These are phyloP conservation scores for Calephelis nemesis DNA, from an alignment of 1,140 invertebrate species.

Conservation along the genomic window DNA sequence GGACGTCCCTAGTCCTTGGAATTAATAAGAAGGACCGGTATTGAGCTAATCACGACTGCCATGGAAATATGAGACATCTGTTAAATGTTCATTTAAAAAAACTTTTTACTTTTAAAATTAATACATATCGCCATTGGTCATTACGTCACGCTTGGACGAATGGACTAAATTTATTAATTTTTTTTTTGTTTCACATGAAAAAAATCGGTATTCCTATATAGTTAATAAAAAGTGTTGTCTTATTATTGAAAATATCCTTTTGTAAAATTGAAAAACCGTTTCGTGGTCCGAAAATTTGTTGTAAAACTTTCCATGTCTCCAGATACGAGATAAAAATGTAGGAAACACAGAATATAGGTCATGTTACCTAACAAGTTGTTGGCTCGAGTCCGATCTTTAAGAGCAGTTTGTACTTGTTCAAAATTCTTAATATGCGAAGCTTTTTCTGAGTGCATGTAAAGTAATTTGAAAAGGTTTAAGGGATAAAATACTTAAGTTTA, in stretches of 20 bases:
- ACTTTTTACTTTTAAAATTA: too few species aligned
- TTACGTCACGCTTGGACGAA: too few species aligned
- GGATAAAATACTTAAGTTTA: neutral
- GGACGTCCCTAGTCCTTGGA: conserved; percentile 21
- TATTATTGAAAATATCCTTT: too few species aligned
- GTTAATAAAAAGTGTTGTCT: too few species aligned
- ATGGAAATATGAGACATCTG: too few species aligned
- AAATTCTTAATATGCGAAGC: conserved; percentile 11
- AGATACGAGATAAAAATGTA: conserved; percentile 6
- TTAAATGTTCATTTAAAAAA: too few species aligned
- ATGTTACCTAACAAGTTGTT: conserved; percentile 27
- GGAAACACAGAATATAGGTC: conserved; percentile 17
- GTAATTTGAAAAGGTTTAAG: neutral
- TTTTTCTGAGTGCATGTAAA: conserved; percentile 10
- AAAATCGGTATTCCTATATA: too few species aligned
- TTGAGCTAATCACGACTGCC: too few species aligned
- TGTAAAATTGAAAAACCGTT: neutral
- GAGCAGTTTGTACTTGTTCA: conserved; percentile 23
- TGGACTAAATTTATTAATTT: too few species aligned
- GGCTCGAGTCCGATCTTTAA: conserved; percentile 25
- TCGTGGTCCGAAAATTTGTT: neutral
- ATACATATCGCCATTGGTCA: too few species aligned
- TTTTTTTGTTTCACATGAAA: too few species aligned
- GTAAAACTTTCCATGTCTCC: conserved; percentile 1
- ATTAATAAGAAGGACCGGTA: neutral